phyloP scores from a whole-genome alignment of 2,113 vertebrate genomes.

The Phodopus roborovskii region DNA sequence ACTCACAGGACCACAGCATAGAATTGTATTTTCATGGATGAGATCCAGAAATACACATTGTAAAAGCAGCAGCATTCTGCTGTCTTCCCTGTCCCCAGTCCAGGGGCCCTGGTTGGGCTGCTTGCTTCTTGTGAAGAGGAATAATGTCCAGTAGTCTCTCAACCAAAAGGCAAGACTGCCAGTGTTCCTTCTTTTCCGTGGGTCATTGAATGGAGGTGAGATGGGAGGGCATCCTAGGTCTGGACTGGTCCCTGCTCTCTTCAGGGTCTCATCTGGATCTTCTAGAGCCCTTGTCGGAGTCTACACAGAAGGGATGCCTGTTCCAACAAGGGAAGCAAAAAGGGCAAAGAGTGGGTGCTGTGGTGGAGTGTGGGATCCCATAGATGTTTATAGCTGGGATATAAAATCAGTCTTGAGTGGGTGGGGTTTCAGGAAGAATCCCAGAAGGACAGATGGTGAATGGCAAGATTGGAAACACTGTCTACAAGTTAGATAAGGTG shows the following conservation, averaged over 20 bases:
- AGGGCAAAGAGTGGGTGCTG: not conserved
- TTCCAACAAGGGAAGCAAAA: not conserved
- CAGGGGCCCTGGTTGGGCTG: too few relatives aligned
- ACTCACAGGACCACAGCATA: not conserved
- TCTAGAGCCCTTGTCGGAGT: not conserved
- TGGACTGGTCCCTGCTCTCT: not conserved
- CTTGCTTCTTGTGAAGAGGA: rapidly evolving
- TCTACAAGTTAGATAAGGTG: not conserved
- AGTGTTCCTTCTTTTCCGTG: not conserved
- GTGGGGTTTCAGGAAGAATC: not conserved
- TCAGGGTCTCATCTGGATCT: not conserved
- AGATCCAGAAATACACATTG: not conserved
- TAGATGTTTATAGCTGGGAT: not conserved
- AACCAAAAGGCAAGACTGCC: not conserved
- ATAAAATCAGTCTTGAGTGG: not conserved
- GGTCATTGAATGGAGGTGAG: not conserved
- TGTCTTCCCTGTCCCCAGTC: not conserved
- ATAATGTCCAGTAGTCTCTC: not conserved
- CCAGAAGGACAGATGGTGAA: not conserved
- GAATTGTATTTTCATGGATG: not conserved
- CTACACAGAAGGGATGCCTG: not conserved
- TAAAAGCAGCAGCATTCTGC: not conserved
- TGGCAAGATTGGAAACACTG: not conserved
- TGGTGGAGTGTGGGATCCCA: not conserved
- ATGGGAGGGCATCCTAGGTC: not conserved